Evolutionary conservation across 2,113 vertebrate genomes (phyloP).

Genomic region (Panurus biarmicus): DNA sequence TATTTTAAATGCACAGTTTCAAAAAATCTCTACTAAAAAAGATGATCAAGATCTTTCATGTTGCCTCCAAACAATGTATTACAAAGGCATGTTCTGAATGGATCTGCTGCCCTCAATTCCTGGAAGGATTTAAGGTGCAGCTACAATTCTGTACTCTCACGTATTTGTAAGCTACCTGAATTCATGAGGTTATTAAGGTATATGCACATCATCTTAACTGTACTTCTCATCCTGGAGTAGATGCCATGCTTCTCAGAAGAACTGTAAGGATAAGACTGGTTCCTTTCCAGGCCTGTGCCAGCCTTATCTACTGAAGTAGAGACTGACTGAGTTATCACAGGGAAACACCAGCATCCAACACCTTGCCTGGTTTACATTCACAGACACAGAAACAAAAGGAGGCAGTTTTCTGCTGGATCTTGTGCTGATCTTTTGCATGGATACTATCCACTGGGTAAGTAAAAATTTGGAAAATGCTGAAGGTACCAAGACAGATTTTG

Average conservation of each 20-base stretch:
- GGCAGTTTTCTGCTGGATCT: not conserved
- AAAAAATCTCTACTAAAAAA: not conserved
- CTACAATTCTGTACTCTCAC: not conserved
- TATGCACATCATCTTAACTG: not conserved
- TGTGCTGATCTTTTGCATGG: not conserved
- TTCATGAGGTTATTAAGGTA: not conserved
- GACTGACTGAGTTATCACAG: not conserved
- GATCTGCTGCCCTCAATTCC: not conserved
- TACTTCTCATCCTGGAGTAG: not conserved
- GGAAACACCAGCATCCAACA: not conserved
- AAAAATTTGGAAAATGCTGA: not conserved
- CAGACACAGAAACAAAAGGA: not conserved
- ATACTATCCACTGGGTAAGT: not conserved
- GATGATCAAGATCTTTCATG: not conserved
- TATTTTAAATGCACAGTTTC: not conserved
- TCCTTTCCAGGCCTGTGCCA: not conserved
- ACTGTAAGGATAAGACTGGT: not conserved
- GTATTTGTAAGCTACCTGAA: not conserved
- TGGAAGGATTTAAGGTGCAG: not conserved
- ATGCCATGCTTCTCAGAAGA: not conserved
- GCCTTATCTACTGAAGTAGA: not conserved
- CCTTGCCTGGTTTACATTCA: not conserved
- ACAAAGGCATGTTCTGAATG: not conserved
- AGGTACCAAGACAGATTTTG: not conserved
- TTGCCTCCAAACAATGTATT: not conserved